Evolutionary conservation across 1,140 invertebrate species (phyloP).

Genomic region (Acyrthosiphon pisum): DNA sequence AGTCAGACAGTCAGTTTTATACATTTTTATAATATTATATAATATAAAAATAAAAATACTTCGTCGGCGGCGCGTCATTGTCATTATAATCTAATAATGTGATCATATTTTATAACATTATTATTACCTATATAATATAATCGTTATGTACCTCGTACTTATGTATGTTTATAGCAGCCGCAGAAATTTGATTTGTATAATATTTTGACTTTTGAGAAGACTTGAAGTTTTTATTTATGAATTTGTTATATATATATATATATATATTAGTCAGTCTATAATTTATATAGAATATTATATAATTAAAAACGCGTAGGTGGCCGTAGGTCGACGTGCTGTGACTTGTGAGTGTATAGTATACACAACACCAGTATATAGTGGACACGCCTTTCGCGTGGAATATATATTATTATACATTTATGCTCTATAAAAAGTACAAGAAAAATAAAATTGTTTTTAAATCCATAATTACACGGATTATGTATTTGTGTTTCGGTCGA

Average conservation of each 20-base stretch:
- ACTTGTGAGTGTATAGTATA: background rate
- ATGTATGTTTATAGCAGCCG: background rate
- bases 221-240: too few relatives aligned
- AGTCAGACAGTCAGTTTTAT: constrained; percentile 20
- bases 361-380: background rate
- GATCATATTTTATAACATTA: background rate
- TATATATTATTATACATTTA: background rate
- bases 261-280: background rate
- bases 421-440: background rate
- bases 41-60: background rate
- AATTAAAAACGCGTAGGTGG: background rate
- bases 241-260: background rate
- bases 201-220: background rate
- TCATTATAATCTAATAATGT: background rate
- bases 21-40: background rate
- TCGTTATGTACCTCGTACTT: background rate
- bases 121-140: background rate
- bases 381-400: background rate
- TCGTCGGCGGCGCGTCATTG: constrained; percentile 1
- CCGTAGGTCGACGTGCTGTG: background rate
- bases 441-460: background rate
- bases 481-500: background rate
- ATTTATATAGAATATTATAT: background rate
- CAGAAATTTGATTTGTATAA: background rate
- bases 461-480: background rate